Base-by-base conservation (phyloP, 2,113 vertebrate genomes). In the Nycticebus coucang region DNA sequence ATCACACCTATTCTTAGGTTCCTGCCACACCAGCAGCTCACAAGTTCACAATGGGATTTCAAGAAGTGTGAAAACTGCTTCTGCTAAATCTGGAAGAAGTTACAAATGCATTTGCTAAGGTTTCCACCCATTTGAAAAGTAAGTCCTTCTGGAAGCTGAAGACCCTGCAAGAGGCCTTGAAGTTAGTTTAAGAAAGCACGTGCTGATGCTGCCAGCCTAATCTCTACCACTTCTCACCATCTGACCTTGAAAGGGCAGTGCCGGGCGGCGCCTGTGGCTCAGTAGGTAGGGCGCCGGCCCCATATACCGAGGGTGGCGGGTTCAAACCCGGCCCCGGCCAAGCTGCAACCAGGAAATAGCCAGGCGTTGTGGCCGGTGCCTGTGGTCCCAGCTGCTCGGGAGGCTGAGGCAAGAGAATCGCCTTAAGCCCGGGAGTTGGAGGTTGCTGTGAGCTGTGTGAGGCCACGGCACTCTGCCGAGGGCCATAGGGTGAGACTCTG, bases 1-100 rank as follows among this genome's bases (percentile, higher is more conserved):
- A 85, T 95, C 93, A 91, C 85, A 92, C 97, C 96, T 98, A 98
- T 98, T 98, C 98, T 98, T 98, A 97, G 97, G 97, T 77, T 79
- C 92, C n/a, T 62, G 96, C 92, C 95, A 93, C 92, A 64, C 92
- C 93, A 53, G 97, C 95, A 97, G 92, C 97, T 87, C 71, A 26
- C 97, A 98, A 97, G 96, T 94, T 97, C 97, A 97, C 95, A 85
- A 50, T 93, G 94, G 95, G 95, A 97, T 97, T 97, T 96, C 95
- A 85, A 80, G 96, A 96, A 88, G 90, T 41, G 80, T 96, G 97
- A 98, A 97, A 91, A 71, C 86, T 78, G 87, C 94, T 96, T 91
- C 90, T 75, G 91, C 97, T 80, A 97, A 96, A 98, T 91, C 96
- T 95, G 97, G 97, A 95, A 93, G 85, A 88, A 97, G 74, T 96